These are phyloP conservation scores for Musca domestica DNA, from an alignment of 1,140 invertebrate genomes.

Conservation along the genomic window DNA sequence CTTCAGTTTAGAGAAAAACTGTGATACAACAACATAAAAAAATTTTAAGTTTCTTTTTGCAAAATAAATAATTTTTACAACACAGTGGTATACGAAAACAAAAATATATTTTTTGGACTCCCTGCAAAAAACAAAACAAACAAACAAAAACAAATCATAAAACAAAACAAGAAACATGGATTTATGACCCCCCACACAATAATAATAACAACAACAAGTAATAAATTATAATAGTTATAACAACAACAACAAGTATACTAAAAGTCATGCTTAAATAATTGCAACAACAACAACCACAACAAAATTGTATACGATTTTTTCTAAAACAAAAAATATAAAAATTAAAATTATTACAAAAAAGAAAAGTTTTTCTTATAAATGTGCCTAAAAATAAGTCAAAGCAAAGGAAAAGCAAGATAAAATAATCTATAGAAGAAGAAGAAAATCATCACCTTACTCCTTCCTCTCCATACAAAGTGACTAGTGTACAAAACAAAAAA, in stretches of 20 bases:
- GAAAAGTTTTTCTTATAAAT: too few relatives aligned
- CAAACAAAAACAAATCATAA: conserved; percentile 5
- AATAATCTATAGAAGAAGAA: too few relatives aligned
- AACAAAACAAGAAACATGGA: conserved; percentile 21
- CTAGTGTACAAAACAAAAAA: background rate
- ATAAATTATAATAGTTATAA: conserved; percentile 4
- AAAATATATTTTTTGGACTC: background rate
- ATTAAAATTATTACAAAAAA: background rate
- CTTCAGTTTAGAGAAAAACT: background rate
- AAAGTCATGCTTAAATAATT: background rate
- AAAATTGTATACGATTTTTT: background rate
- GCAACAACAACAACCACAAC: background rate
- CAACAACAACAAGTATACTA: background rate
- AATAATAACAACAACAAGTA: conserved; percentile 8
- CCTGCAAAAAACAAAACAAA: background rate
- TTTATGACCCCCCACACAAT: conserved; percentile 25
- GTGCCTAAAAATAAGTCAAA: too few relatives aligned
- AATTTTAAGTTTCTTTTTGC: background rate
- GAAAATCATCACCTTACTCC: too few relatives aligned
- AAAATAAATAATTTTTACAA: background rate
- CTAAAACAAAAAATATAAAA: conserved; percentile 3
- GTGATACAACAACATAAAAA: background rate
- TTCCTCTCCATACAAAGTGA: background rate
- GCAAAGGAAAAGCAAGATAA: too few relatives aligned
- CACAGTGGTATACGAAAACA: conserved; percentile 1